Evolutionary conservation across 2,888 invertebrate genomes (phyloP).

Genomic region (Mycogona germanica): DNA sequence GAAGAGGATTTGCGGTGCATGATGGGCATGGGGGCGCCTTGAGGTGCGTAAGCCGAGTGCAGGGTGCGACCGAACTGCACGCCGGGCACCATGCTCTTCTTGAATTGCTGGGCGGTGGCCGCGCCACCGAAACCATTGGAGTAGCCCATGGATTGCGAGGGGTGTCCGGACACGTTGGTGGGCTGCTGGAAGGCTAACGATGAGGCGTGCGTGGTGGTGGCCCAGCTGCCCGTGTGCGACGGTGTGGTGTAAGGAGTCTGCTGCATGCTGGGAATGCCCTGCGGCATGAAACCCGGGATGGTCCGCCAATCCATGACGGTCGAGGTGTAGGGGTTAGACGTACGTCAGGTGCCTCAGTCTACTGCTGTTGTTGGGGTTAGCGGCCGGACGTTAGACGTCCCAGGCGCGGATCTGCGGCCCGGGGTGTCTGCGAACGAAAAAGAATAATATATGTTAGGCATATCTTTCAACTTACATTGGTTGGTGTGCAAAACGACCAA

Average conservation of each 20-base stretch:
- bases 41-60: slow-evolving; percentile 11
- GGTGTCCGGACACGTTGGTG: background rate
- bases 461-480: too few relatives aligned
- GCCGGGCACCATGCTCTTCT: slow-evolving; percentile 9
- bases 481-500: too few relatives aligned
- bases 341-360: background rate
- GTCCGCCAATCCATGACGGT: slow-evolving; percentile 10
- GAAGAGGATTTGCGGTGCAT: slow-evolving; percentile 2
- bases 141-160: slow-evolving; percentile 9
- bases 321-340: background rate
- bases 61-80: slow-evolving; percentile 11
- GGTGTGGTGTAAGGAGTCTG: slow-evolving; percentile 8
- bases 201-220: slow-evolving; percentile 7
- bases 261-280: slow-evolving; percentile 15
- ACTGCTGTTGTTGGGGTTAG: background rate
- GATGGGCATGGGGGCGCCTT: slow-evolving; percentile 15
- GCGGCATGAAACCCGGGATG: slow-evolving; percentile 14
- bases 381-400: too few relatives aligned
- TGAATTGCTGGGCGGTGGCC: slow-evolving; percentile 11
- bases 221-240: slow-evolving; percentile 3
- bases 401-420: too few relatives aligned
- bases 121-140: slow-evolving; percentile 11
- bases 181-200: slow-evolving; percentile 14
- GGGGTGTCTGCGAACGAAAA: too few relatives aligned
- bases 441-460: too few relatives aligned